A percentile compares a stretch with the other conserved stretches of the same genome.
phyloP scores from a whole-genome alignment of 1,140 invertebrate species.

The Dysdera silvatica region DNA sequence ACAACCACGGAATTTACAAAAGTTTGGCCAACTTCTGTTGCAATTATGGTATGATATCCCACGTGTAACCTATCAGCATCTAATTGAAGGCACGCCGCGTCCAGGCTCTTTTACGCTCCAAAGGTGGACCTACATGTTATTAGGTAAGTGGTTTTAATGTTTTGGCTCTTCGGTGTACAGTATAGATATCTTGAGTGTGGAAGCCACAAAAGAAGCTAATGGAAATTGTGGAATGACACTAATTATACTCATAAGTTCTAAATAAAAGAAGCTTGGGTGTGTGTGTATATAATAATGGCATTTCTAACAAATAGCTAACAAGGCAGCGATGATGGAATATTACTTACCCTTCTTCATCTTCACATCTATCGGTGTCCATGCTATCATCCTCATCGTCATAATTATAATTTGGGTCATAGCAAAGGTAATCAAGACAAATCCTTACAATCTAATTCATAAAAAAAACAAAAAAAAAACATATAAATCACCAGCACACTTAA shows the following conservation, averaged over 20 bases:
- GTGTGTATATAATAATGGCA: not conserved
- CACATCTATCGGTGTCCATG: conserved; percentile 59
- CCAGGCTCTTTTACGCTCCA: too few species aligned
- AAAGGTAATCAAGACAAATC: conserved; percentile 83
- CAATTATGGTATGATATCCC: too few species aligned
- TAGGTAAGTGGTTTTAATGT: too few species aligned
- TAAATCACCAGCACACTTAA: not conserved
- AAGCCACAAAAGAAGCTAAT: not conserved
- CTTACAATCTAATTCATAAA: conserved; percentile 58
- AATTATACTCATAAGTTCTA: not conserved
- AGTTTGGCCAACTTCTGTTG: too few species aligned
- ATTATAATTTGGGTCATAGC: conserved; percentile 98
- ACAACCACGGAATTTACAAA: too few species aligned
- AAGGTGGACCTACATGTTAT: too few species aligned
- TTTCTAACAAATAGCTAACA: not conserved
- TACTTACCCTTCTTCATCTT: conserved; percentile 57
- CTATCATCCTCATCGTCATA: conserved; percentile 70
- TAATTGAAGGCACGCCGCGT: too few species aligned
- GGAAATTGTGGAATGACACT: not conserved
- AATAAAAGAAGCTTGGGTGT: not conserved
- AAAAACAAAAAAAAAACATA: not conserved
- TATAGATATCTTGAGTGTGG: not conserved
- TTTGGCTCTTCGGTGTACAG: too few species aligned
- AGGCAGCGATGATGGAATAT: not conserved
- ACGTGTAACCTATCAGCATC: too few species aligned